phyloP scores from a whole-genome alignment of 2,888 invertebrate genomes.

The Idaea biselata region DNA sequence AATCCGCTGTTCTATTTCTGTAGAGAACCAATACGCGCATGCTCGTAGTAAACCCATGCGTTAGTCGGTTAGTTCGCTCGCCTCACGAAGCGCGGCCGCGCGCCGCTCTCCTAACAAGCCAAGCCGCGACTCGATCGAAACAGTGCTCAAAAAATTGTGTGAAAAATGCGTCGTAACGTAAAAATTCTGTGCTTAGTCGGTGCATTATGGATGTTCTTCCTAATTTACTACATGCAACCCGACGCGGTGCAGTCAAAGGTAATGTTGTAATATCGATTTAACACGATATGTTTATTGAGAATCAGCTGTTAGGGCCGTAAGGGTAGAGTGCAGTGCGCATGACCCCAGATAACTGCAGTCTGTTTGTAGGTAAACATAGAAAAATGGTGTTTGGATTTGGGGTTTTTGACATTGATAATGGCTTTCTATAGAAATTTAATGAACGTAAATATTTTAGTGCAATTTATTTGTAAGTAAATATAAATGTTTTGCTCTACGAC shows the following conservation, averaged over 20 bases:
- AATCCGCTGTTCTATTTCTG: background rate
- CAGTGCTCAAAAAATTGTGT: slow-evolving; percentile 33
- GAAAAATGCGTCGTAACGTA: slow-evolving; percentile 68
- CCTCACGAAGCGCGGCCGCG: slow-evolving; percentile 72
- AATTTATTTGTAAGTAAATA: too few species aligned
- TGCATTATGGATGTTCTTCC: slow-evolving; percentile 70
- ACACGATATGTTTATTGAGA: slow-evolving; percentile 40
- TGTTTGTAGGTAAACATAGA: background rate
- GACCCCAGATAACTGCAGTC: slow-evolving; percentile 33
- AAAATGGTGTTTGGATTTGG: too few species aligned
- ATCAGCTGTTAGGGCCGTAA: slow-evolving; percentile 54
- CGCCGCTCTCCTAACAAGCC: slow-evolving; percentile 55
- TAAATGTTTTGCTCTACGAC: too few species aligned
- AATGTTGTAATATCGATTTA: slow-evolving; percentile 24
- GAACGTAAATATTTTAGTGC: too few species aligned
- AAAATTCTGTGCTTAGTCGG: slow-evolving; percentile 69
- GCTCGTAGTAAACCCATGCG: slow-evolving; percentile 49
- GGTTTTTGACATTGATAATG: too few species aligned
- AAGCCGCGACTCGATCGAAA: slow-evolving; percentile 38
- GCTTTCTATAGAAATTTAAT: too few species aligned
- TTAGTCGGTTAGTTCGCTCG: slow-evolving; percentile 51
- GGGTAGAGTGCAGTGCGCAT: slow-evolving; percentile 58
- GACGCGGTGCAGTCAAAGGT: slow-evolving; percentile 68
- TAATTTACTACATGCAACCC: slow-evolving; percentile 74
- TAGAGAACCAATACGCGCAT: slow-evolving; percentile 51